These are phyloP conservation scores for Phymorhynchus buccinoides DNA, from an alignment of 1,140 invertebrate species.

Conservation along the genomic window DNA sequence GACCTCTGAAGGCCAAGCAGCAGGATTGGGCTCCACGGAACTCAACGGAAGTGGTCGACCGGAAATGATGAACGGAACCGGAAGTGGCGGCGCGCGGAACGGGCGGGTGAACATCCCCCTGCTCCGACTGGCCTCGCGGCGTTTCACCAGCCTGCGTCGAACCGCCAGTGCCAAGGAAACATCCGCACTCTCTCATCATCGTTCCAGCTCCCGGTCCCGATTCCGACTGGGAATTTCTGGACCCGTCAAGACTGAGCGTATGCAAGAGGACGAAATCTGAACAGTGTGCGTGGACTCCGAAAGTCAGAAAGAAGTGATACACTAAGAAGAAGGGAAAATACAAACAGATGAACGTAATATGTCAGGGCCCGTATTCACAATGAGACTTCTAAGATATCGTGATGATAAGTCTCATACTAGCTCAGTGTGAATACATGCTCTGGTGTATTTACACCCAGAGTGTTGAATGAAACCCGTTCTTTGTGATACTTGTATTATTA, in stretches of 20 bases:
- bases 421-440: not conserved
- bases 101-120: not conserved
- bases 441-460: no score
- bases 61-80: slow-evolving; percentile 5
- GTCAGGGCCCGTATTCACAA: not conserved
- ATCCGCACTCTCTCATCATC: no score
- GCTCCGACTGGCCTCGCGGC: not conserved
- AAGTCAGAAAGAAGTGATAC: no score
- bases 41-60: not conserved
- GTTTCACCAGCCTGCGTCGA: not conserved
- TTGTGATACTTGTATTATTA: no score
- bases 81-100: not conserved
- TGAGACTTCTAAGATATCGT: not conserved
- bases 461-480: no score
- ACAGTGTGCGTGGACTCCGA: not conserved
- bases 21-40: no score
- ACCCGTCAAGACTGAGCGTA: not conserved
- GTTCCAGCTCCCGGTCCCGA: no score
- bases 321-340: no score
- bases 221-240: not conserved
- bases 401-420: not conserved
- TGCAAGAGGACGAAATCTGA: not conserved
- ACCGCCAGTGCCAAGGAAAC: not conserved
- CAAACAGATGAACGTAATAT: no score
- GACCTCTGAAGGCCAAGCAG: no score